Evolutionary conservation across 2,888 invertebrate genomes (phyloP).

Genomic region (Melitaea athalia): DNA sequence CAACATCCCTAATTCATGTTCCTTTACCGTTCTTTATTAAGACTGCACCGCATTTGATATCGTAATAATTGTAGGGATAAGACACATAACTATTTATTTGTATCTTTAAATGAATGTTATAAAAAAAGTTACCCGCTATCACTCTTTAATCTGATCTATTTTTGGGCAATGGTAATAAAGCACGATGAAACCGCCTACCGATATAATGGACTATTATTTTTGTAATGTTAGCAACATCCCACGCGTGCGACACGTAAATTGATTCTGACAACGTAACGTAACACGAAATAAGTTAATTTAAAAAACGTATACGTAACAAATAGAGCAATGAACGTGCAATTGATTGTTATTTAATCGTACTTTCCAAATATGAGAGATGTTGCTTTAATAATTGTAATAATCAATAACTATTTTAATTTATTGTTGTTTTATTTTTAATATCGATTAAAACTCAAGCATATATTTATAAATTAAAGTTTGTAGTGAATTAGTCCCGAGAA

Average conservation of each 20-base stretch:
- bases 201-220: slow-evolving; percentile 34
- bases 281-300: slow-evolving; percentile 16
- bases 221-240: slow-evolving; percentile 29
- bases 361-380: slow-evolving; percentile 3
- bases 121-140: too few species aligned
- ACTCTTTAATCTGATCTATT: too few species aligned
- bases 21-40: too few species aligned
- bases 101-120: slow-evolving; percentile 23
- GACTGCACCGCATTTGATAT: too few species aligned
- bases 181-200: slow-evolving; percentile 35
- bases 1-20: too few species aligned
- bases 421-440: too few species aligned
- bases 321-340: slow-evolving; percentile 8
- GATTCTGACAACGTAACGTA: slow-evolving; percentile 18
- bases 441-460: too few species aligned
- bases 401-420: too few species aligned
- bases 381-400: background rate
- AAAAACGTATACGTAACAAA: slow-evolving; percentile 1
- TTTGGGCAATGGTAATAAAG: slow-evolving; percentile 18
- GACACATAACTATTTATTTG: too few species aligned
- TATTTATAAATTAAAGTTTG: too few species aligned
- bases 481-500: too few species aligned
- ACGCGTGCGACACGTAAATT: slow-evolving; percentile 26
- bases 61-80: too few species aligned
- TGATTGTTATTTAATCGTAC: slow-evolving; percentile 8